Base-by-base conservation (phyloP, 2,888 invertebrate genomes). In the Lasioglossum vierecki region DNA sequence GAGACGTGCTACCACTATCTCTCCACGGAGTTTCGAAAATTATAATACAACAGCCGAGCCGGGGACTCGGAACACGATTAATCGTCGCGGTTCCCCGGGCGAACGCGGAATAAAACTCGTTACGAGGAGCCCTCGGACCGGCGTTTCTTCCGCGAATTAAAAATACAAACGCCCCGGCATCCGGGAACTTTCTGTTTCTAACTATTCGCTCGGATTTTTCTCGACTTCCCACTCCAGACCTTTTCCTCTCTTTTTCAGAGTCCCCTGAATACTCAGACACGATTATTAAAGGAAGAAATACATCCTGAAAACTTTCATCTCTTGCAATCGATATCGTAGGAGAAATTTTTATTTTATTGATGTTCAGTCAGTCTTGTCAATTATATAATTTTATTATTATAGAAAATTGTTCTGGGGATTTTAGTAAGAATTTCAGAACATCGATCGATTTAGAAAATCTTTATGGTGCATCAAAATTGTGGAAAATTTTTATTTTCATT, bases 141-240 rank as follows among this genome's bases (percentile, higher is more conserved):
- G 39, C 77, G 53, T 53, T 53, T 53, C 77, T 70, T 70, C n/a
- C 49, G 70, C 53, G n/a, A 70, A 70, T 77, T 77, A 77, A 70
- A 77, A 77, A 70, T 77, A 68, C 70, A 70, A n/a, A 70, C 49
- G 26, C 39, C 13, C 18, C 22, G 49, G n/a, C 39, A 49, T 35
- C 35, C 49, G 26, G 70, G 53, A 77, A 49, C 44, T 70, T 77
- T 41, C 49, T 13, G 49, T 39, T 77, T 26, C 41, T 53, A 77
- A 77, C 76, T 77, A 77, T 68, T 49, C 76, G 35, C 49, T 18
- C 49, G 41, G 18, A 30, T 39, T 77, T 30, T 77, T 68, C 53
- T n/a, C 68, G 70, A n/a, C 22, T 39, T 35, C n/a, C 41, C 35
- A 26, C 63, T n/a, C 63, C 13, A n/a, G 44, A 39, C 9, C 11